A percentile compares a stretch with the other conserved stretches of the same genome.
phyloP scores from a whole-genome alignment of 2,113 vertebrate genomes.

The Suncus etruscus region DNA sequence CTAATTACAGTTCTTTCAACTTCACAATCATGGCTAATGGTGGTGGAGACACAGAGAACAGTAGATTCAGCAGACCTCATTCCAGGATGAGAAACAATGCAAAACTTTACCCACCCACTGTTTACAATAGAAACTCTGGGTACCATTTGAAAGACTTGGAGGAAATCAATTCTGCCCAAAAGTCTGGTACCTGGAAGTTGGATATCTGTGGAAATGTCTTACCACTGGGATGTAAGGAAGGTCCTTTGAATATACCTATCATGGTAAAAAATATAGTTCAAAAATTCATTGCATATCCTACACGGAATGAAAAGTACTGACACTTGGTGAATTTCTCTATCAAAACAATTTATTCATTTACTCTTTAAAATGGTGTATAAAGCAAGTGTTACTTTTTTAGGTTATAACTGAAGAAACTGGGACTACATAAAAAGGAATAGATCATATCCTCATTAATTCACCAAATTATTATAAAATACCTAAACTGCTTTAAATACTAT shows the following conservation, averaged over 20 bases:
- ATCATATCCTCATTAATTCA: neutral
- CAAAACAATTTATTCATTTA: constrained; percentile 38
- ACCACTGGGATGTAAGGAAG: constrained; percentile 29
- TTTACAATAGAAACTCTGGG: constrained; percentile 77
- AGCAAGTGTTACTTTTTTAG: neutral
- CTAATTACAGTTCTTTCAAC: constrained; percentile 88
- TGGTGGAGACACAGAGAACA: constrained; percentile 79
- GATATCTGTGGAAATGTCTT: constrained; percentile 62
- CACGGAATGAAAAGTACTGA: constrained; percentile 31
- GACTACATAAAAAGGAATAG: neutral
- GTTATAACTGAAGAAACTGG: constrained; percentile 42
- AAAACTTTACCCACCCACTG: constrained; percentile 46
- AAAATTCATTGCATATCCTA: constrained; percentile 11
- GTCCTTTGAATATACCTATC: constrained; percentile 46
- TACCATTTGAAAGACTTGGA: constrained; percentile 70
- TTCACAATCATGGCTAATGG: constrained; percentile 86
- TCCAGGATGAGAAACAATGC: constrained; percentile 76
- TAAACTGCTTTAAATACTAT: neutral
- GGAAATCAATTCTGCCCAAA: constrained; percentile 78
- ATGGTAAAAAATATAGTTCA: constrained; percentile 58
- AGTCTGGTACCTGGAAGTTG: constrained; percentile 70
- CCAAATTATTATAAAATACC: neutral
- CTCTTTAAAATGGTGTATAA: constrained; percentile 28
- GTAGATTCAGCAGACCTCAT: constrained; percentile 78
- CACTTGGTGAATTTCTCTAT: constrained; percentile 19